Base-by-base conservation (phyloP, 2,797 vertebrate species). In the Microhierax caerulescens region DNA sequence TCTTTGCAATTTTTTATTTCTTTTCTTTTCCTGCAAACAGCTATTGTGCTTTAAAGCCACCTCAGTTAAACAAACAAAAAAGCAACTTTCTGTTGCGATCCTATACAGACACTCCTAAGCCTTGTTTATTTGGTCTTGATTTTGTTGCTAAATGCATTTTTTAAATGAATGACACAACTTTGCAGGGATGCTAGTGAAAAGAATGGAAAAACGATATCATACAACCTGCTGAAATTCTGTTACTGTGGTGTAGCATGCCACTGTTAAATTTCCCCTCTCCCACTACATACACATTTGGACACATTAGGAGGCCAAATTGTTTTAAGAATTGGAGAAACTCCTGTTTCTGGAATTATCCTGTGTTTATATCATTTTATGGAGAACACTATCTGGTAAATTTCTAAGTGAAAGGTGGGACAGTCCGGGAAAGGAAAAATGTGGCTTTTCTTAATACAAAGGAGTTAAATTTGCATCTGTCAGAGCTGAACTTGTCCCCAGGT, bases 121-220 rank as follows among this genome's bases (percentile, higher is more conserved):
- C 2, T 2, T 76, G 32, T 64, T 75, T 87, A 85, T 76, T 50
- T 84, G 51, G 47, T 78, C 63, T 67, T 54, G 36, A 85, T 95
- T 95, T 90, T 91, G 32, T 69, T 85, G 51, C 63, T 92, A 89
- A 94, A 79, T 54, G 32, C 65, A 54, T 63, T 84, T 94, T 67
- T 63, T 0, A 60, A 95, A 87, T 56, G 8, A 82, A 79, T 79
- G 77, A 23, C 48, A 74, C 22, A 47, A 75, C 34, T 90, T 94
- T 59, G 4, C 28, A 75, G 72, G 43, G 57, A 43, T 93, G 16
- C 7, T 73, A 45, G 32, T 9, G 34, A 11, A 70, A 92, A 78
- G 25, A 67, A 80, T 50, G 7, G 51, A 86, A 96, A 72, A 23
- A 19, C 8, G 25, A 34, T 64, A 51, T 78, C 78, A 41, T 32